phyloP scores from a whole-genome alignment of 2,888 invertebrate species.

The Philhelius pedissequus region DNA sequence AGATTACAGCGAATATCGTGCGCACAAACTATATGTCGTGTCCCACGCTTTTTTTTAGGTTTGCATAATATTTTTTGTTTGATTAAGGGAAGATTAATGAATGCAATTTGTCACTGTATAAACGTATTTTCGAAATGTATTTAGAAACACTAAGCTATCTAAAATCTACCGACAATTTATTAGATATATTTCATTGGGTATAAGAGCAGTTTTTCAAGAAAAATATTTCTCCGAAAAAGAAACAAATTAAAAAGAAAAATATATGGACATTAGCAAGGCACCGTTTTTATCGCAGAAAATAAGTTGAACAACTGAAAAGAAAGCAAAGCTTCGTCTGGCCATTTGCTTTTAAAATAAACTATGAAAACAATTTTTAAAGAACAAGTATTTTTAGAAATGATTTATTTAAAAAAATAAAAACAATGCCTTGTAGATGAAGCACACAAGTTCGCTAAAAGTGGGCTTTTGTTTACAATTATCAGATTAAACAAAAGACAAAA shows the following conservation, averaged over 20 bases:
- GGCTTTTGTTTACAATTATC: constrained; percentile 38
- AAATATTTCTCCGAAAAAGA: neutral
- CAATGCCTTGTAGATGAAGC: constrained; percentile 17
- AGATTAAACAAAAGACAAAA: neutral
- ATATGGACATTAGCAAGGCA: neutral
- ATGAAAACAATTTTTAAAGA: neutral
- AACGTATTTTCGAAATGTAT: neutral
- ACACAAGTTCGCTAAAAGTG: constrained; percentile 17
- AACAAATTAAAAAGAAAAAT: too few species aligned
- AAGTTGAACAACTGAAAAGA: constrained; percentile 11
- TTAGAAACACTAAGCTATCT: neutral
- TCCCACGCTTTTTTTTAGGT: neutral
- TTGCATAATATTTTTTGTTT: neutral
- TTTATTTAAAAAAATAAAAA: constrained; percentile 3
- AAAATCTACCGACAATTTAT: neutral
- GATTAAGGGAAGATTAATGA: neutral
- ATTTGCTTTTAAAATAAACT: neutral
- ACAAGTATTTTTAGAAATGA: constrained; percentile 32
- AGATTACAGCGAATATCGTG: neutral
- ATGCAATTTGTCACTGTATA: neutral
- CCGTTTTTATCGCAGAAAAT: neutral
- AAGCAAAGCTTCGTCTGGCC: neutral
- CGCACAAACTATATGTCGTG: neutral
- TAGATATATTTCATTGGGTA: too few species aligned
- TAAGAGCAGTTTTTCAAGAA: neutral